Base-by-base conservation (phyloP, 2,113 vertebrate genomes). In the Gasterosteus aculeatus region DNA sequence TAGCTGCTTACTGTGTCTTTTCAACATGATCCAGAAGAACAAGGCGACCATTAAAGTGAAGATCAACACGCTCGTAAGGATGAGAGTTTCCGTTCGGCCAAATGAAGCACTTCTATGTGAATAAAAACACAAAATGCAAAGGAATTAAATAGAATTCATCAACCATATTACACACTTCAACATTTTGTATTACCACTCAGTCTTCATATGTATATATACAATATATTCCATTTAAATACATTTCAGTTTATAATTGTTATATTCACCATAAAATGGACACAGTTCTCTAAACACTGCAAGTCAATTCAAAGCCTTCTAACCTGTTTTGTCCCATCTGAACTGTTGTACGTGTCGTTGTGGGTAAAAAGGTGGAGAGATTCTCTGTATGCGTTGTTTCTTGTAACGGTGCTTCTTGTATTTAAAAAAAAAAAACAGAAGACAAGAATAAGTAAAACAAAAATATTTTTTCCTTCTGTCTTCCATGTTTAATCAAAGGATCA, bases 111-210 rank as follows among this genome's bases (percentile, higher is more conserved):
- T 77, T n/a, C 31, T 29, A 58, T 2, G 26, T 56, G 26, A 5
- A 56, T 56, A 56, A 56, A 56, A 29, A 26, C 22, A 56, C 11
- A 56, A 56, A 56, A 56, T 56, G 53, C 53, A 26, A 56, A 56
- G 11, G 10, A 56, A 56, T 29, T 56, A 5, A 14, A 56, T 26
- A 29, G 11, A 56, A 12, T 29, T 56, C 22, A 56, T 56, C 10
- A 54, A 54, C 53, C 10, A 1, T 5, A 56, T 14, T 56, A 56
- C 53, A 14, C n/a, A 26, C 51, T 53, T 11, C n/a, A 54, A 54
- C 8, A 53, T 26, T 10, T 26, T 26, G 1, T 26, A 54, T 14
- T 10, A 29, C 53, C 53, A 54, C 12, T n/a, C n/a, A 29, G 22
- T 56, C 22, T 26, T 7, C 35, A 38, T 4, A 38, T 38, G 1